Percentiles rank a stretch among this genome's conserved stretches.
Evolutionary conservation across 2,113 vertebrate species (phyloP).

Genomic region (Heptranchias perlo): DNA sequence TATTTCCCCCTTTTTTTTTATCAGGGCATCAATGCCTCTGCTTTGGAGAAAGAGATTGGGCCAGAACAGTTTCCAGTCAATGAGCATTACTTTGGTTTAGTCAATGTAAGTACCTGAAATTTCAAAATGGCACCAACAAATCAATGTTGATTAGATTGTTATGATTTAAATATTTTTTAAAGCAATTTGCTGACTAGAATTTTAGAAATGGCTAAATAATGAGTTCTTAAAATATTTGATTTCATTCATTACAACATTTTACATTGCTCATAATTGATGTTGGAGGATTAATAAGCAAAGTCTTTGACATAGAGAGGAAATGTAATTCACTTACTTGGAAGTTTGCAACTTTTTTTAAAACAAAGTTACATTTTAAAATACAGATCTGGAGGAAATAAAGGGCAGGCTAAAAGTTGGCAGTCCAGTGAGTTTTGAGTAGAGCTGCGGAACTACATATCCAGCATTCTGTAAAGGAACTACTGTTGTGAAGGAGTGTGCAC

Average conservation of each 20-base stretch:
- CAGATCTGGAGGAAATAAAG: neutral
- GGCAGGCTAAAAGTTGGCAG: neutral
- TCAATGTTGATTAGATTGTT: neutral
- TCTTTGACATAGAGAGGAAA: neutral
- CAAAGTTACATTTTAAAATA: neutral
- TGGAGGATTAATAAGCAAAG: neutral
- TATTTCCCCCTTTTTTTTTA: constrained; percentile 42
- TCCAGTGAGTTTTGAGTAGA: neutral
- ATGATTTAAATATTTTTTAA: neutral
- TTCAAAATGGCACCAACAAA: constrained; percentile 3
- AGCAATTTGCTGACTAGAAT: neutral
- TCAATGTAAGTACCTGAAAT: constrained; percentile 65
- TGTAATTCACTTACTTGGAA: neutral
- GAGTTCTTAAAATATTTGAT: neutral
- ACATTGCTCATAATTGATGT: neutral
- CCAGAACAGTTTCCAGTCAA: constrained; percentile 77
- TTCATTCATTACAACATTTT: neutral
- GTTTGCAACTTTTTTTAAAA: neutral
- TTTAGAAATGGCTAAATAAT: neutral
- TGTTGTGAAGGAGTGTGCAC: neutral
- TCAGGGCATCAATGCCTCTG: constrained; percentile 78
- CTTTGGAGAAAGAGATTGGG: constrained; percentile 84
- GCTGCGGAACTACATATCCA: neutral
- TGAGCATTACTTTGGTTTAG: constrained; percentile 77
- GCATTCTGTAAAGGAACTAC: neutral